phyloP scores from a whole-genome alignment of 2,888 invertebrate species.

The Zele albiditarsus region DNA sequence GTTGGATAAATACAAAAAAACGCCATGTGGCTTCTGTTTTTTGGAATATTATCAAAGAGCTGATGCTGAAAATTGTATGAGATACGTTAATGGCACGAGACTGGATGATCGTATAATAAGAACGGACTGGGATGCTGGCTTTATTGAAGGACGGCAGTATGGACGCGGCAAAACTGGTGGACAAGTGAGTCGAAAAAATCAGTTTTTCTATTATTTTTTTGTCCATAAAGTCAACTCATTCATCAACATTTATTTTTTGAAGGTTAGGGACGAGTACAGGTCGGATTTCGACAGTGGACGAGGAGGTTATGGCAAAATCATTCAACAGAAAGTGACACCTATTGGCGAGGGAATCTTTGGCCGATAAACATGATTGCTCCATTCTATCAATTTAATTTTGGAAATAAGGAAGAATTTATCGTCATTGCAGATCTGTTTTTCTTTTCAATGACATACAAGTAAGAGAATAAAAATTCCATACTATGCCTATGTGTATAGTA shows the following conservation, averaged over 20 bases:
- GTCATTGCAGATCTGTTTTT: background rate
- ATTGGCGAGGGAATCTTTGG: conserved; percentile 69
- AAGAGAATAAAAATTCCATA: background rate
- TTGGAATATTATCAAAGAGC: conserved; percentile 90
- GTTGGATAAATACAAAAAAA: conserved; percentile 96
- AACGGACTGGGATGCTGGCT: conserved; percentile 99
- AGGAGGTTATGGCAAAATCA: conserved; percentile 97
- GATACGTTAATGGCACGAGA: conserved; percentile 96
- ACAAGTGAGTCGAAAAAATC: conserved; percentile 79
- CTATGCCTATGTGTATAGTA: too few relatives aligned
- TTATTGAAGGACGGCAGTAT: conserved; percentile 97
- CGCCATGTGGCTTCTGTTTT: conserved; percentile 99
- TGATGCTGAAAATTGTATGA: conserved; percentile 87
- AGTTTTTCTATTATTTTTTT: background rate
- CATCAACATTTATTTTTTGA: background rate
- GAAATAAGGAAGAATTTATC: background rate
- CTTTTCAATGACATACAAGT: too few relatives aligned
- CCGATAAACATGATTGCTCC: conserved; percentile 50
- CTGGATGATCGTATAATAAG: conserved; percentile 97
- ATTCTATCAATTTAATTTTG: background rate
- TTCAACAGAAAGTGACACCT: conserved; percentile 86
- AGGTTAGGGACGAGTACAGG: conserved; percentile 98
- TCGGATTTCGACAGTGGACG: conserved; percentile 97
- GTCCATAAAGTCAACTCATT: background rate
- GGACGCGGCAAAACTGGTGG: conserved; percentile 98